Evolutionary conservation across 1,140 invertebrate species (phyloP).

Genomic region (Catajapyx aquilonaris): DNA sequence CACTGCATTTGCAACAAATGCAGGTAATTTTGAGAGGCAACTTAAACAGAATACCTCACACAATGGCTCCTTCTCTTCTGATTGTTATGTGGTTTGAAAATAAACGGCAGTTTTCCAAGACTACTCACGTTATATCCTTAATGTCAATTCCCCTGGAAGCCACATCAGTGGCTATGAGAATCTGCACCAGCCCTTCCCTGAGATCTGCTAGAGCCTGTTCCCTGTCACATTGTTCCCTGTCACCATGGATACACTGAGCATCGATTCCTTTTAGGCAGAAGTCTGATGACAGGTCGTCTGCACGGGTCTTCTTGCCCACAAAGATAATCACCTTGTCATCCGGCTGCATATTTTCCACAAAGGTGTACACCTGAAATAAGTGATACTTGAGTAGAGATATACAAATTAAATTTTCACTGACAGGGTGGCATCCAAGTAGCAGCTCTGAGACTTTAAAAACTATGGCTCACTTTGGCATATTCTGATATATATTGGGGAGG

Average conservation of each 20-base stretch:
- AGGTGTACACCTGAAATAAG: slow-evolving; percentile 34
- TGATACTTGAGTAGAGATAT: too few species aligned
- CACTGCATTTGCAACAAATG: too few species aligned
- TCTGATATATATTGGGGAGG: too few species aligned
- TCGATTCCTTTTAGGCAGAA: slow-evolving; percentile 39
- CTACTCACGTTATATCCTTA: slow-evolving; percentile 63
- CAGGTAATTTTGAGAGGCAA: background rate
- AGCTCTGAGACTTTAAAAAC: too few species aligned
- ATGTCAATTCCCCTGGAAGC: slow-evolving; percentile 82
- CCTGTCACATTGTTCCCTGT: slow-evolving; percentile 62
- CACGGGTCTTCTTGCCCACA: slow-evolving; percentile 58
- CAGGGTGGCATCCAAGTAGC: too few species aligned
- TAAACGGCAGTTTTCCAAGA: slow-evolving; percentile 7
- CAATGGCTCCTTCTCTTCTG: slow-evolving; percentile 4
- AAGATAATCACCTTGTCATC: slow-evolving; percentile 73
- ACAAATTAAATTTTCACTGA: too few species aligned
- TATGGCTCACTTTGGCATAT: too few species aligned
- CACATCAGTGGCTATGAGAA: slow-evolving; percentile 87
- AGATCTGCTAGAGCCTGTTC: slow-evolving; percentile 67
- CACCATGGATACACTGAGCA: slow-evolving; percentile 69
- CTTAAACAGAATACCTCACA: background rate
- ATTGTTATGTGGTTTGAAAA: background rate
- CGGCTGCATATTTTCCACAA: slow-evolving; percentile 34
- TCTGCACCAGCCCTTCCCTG: slow-evolving; percentile 43
- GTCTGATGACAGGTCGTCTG: slow-evolving; percentile 60